Percentiles rank a stretch among this genome's conserved stretches.
Conservation (phyloP, 2,888 invertebrate genomes). For the Incurvaria masculella region DNA sequence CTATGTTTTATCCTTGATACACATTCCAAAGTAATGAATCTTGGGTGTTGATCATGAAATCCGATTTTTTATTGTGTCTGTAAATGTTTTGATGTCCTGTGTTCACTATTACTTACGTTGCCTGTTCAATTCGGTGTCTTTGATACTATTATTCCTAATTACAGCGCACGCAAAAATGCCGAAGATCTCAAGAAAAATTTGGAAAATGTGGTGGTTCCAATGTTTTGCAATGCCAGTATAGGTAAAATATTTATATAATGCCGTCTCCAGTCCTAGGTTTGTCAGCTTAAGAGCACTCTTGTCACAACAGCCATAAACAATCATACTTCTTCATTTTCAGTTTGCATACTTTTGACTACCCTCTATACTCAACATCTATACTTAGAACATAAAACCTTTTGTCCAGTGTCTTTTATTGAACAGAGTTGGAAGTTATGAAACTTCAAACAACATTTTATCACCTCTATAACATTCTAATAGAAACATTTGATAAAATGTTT, state of each 20-base stretch:
- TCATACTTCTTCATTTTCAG: constrained; percentile 42
- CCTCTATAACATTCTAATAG: no score
- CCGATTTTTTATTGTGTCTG: background rate
- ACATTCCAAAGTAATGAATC: background rate
- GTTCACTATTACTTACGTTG: constrained; percentile 21
- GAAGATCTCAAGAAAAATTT: constrained; percentile 90
- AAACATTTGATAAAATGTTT: no score
- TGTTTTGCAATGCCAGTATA: constrained; percentile 93
- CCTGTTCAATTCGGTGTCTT: constrained; percentile 39
- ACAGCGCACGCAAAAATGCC: constrained; percentile 93
- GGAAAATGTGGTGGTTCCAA: constrained; percentile 94
- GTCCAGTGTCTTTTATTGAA: no score
- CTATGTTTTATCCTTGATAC: background rate
- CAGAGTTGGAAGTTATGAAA: no score
- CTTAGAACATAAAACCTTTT: no score
- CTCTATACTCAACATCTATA: no score
- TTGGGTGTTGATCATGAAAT: background rate
- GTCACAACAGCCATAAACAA: no score
- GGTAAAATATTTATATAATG: constrained; percentile 61
- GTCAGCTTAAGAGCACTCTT: constrained; percentile 10
- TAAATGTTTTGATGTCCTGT: background rate
- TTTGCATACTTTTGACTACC: no score
- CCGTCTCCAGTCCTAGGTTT: constrained; percentile 51
- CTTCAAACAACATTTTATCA: no score
- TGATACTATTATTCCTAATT: constrained; percentile 58